Conservation (phyloP, 1,140 invertebrate species). For the Pseudomyrmex flavicornis region DNA sequence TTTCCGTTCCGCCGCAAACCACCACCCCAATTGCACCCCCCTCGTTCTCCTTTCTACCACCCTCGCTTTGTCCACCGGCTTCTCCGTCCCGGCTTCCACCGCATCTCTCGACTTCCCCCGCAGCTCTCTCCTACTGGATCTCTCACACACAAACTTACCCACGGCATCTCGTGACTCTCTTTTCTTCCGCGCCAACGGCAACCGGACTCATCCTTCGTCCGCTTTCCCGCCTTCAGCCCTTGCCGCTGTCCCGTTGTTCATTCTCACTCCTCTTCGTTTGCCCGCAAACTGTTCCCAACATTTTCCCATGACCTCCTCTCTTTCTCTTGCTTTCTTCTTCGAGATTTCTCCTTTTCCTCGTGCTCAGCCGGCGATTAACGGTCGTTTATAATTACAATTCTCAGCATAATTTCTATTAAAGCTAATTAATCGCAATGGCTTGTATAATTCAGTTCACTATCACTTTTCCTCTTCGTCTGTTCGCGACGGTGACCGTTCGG, state of each 20-base stretch:
- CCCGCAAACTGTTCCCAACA: conserved; percentile 66
- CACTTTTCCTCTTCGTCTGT: conserved; percentile 29
- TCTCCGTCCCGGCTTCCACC: conserved; percentile 61
- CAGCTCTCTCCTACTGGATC: conserved; percentile 43
- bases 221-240: conserved; percentile 63
- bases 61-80: conserved; percentile 61
- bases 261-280: conserved; percentile 55
- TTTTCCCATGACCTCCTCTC: conserved; percentile 47
- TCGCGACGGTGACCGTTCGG: not conserved
- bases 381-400: conserved; percentile 82
- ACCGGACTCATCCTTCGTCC: conserved; percentile 72
- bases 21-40: conserved; percentile 63
- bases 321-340: conserved; percentile 48
- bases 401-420: conserved; percentile 85
- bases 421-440: conserved; percentile 85
- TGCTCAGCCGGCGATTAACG: conserved; percentile 58
- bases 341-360: conserved; percentile 46
- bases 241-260: conserved; percentile 15
- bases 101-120: conserved; percentile 34
- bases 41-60: conserved; percentile 56
- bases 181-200: conserved; percentile 78
- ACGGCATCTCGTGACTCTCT: conserved; percentile 80
- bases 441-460: conserved; percentile 79
- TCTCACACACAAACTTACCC: conserved; percentile 31
- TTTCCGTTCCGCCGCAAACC: conserved; percentile 55